Evolutionary conservation across 1,140 invertebrate species (phyloP), one percentile per base, ranked within the genome.

Genomic region (Psix sp.): DNA sequence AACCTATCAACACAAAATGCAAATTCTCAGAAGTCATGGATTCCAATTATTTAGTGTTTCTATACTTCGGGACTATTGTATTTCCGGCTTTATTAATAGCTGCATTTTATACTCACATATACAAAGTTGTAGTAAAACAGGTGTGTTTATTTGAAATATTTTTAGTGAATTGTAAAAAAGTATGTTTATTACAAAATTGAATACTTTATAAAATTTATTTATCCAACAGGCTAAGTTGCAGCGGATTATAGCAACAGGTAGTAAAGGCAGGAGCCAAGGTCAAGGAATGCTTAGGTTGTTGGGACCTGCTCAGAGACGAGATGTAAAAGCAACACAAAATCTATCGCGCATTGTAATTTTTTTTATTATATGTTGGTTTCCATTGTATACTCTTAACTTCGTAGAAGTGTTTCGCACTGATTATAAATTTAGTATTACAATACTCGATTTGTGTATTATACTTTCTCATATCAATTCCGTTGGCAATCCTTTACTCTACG

Each of bases 311-410:
- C 91, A 94, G 60, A 93, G 94, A 73, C 88, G 94, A n/a, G 95
- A 97, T 82, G 94, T 96, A 1, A 96, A 96, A 86, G 94, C 94
- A 5, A 96, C 95, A 0, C 94, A 96, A 79, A 97, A 95, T 83
- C 89, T 97, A 0, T 94, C 94, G 33, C 93, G 96, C 59, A 96
- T 97, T 43, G 95, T 97, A 0, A 86, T 94, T 24, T 96, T 96
- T 86, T 97, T 97, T 87, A 94, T 96, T 85, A 89, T 96, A 38
- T 96, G 95, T 80, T 97, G 95, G 95, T 94, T 97, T 42, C 95
- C 95, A 0, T 87, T 97, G 2, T 96, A 97, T 86, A 96, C 94
- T 16, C 94, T 96, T 66, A 97, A 97, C 83, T 95, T 94, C 74
- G 89, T 96, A 11, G 90, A 94, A 80, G 94, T 94, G 0, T 96